Base-by-base conservation (phyloP, 2,113 vertebrate genomes). In the Grammomys dolichurus region DNA sequence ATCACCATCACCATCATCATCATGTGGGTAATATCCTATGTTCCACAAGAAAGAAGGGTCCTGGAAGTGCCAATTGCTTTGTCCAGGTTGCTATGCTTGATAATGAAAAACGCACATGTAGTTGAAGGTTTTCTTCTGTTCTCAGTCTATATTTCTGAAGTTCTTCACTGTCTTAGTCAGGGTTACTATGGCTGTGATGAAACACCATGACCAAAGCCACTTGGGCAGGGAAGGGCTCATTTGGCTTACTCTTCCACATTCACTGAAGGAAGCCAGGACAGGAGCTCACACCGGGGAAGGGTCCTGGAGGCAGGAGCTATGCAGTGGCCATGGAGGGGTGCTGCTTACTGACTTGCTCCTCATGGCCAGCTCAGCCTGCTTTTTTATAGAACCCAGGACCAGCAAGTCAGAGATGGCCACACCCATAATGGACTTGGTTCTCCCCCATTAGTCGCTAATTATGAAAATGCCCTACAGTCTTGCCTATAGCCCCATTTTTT, bases 31-130 rank as follows among this genome's bases (percentile, higher is more conserved):
- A 89, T 2, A 81, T 36, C 28, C 40, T 67, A 67, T 1, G 26
- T 80, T 95, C 89, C 94, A 91, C 46, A 40, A 87, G n/a, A 43
- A 93, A 95, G 58, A 1, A 16, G 73, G 88, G 20, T 56, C 22
- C 43, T 46, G 70, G 28, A 88, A 10, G 20, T 7, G 40, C n/a
- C 73, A 88, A 93, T 16, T 51, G 43, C 60, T 77, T 92, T 90
- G 60, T 5, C 20, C 19, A 77, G 17, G 5, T 56, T 85, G 43
- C 40, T 31, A n/a, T 22, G 26, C 5, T 36, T 76, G 28, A 80
- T 82, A 7, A 87, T 33, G 12, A 95, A 69, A 58, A 89, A 48
- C 54, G 7, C n/a, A 36, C 14, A 72, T 84, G 40, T 58, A 43
- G 0, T 1, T n/a, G n/a, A 70, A 88, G 16, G 7, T 7, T 93